Percentiles rank a stretch among this genome's conserved stretches.
phyloP scores from a whole-genome alignment of 2,113 vertebrate species.

The Cervus canadensis region DNA sequence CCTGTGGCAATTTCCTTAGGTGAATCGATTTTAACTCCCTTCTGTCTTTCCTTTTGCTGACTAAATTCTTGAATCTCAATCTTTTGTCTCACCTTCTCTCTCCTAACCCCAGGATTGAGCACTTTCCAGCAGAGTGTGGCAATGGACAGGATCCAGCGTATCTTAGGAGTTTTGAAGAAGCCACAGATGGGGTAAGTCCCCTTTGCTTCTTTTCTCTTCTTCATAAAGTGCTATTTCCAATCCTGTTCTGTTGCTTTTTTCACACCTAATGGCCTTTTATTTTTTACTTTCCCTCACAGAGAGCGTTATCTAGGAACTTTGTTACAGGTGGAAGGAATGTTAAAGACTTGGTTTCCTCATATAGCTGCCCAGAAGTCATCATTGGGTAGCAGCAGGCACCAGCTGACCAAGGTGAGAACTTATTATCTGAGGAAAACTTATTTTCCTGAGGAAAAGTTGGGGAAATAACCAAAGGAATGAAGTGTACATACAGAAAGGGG shows the following conservation, averaged over 20 bases:
- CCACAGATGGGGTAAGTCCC: slow-evolving; percentile 89
- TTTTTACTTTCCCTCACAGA: slow-evolving; percentile 70
- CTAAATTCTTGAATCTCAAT: not conserved
- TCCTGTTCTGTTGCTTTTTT: not conserved
- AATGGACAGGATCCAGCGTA: slow-evolving; percentile 95
- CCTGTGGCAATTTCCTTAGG: not conserved
- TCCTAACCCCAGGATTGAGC: slow-evolving; percentile 84
- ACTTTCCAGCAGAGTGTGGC: slow-evolving; percentile 96
- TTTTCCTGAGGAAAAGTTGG: not conserved
- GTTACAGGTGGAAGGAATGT: slow-evolving; percentile 92
- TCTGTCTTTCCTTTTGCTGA: not conserved
- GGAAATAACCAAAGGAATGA: not conserved
- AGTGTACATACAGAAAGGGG: not conserved
- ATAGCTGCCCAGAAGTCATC: slow-evolving; percentile 69
- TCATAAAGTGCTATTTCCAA: not conserved
- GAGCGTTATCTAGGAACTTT: slow-evolving; percentile 91
- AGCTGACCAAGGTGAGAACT: slow-evolving; percentile 76
- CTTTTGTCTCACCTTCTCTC: not conserved
- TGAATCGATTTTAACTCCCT: not conserved
- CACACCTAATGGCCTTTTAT: not conserved
- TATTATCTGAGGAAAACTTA: not conserved
- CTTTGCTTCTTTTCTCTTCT: not conserved
- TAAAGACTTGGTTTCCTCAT: slow-evolving; percentile 93
- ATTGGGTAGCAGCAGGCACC: not conserved
- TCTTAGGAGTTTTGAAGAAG: slow-evolving; percentile 92